Percentiles rank a stretch among this genome's conserved stretches.
These are phyloP conservation scores for Apus apus DNA, from an alignment of 2,113 vertebrate genomes.

Conservation along the genomic window DNA sequence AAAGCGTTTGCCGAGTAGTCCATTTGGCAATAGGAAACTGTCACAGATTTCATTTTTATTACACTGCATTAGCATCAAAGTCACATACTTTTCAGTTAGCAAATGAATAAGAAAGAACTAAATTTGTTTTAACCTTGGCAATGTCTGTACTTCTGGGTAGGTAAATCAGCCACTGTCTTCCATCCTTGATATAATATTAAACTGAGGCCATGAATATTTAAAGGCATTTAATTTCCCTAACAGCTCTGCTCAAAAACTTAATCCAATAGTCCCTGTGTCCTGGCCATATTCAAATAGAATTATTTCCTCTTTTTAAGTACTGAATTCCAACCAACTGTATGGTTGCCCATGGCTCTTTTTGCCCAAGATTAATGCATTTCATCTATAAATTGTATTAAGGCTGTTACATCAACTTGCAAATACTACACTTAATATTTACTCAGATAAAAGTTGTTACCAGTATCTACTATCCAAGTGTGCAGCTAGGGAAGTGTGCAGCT, in stretches of 20 bases:
- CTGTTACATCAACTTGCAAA: not conserved
- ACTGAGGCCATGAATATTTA: slow-evolving; percentile 12
- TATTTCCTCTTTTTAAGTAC: not conserved
- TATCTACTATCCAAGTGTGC: not conserved
- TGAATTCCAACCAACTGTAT: not conserved
- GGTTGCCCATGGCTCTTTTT: not conserved
- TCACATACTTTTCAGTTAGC: slow-evolving; percentile 1
- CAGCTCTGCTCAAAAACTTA: not conserved
- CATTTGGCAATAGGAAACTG: not conserved
- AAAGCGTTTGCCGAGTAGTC: not conserved
- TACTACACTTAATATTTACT: not conserved
- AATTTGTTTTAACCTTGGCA: slow-evolving; percentile 17
- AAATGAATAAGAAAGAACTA: not conserved
- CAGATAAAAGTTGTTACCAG: not conserved
- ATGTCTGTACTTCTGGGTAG: not conserved
- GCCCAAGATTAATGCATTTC: not conserved
- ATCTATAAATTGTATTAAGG: not conserved
- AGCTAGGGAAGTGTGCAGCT: not conserved
- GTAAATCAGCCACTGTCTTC: not conserved
- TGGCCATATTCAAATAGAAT: not conserved
- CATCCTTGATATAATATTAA: not conserved
- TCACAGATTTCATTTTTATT: slow-evolving; percentile 9
- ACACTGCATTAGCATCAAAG: not conserved
- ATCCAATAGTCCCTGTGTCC: not conserved
- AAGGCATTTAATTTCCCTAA: slow-evolving; percentile 5